Evolutionary conservation across 2,888 invertebrate genomes (phyloP), one percentile per base, ranked within the genome.

Genomic region (Petrophora chlorosata): DNA sequence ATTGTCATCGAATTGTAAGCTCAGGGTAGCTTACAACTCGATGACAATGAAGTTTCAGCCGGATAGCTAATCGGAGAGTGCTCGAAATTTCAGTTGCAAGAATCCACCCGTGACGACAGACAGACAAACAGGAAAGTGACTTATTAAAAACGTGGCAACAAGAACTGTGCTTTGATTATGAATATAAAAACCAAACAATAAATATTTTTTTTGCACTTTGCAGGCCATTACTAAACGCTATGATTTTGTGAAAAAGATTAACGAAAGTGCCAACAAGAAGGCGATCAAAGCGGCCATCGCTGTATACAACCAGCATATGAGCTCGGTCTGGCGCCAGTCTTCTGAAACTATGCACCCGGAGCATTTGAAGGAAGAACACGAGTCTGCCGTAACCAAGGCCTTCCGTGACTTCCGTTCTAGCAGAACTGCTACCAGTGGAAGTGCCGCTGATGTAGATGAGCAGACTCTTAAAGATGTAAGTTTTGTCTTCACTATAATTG

Each of bases 321-420:
- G 3, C 5, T 7, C 2, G 2, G 33, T 12, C 8, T 12, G 19
- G 33, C 3, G 9, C 19, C 10, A 8, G 9, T 16, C 10, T 0
- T 19, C n/a, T 5, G 5, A 33, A 8, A 19, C 19, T 14, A 4
- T 33, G 16, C 33, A 33, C 7, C 33, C 19, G 5, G 33, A 19
- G 1, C 19, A 33, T n/a, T n/a, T 33, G 16, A 1, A n/a, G 17
- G 1, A 19, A 2, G 33, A 33, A n/a, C 19, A 33, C 10, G 10
- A 33, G 5, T 5, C 17, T 7, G 33, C 3, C 97, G 5, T 98
- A 98, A 17, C 97, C 98, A 60, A 87, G 97, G 16, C 93, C 13
- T 3, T 98, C 97, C 97, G 96, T 95, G 22, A 95, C 97, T 73
- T 94, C 97, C 34, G 33, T 4, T 19, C 33, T n/a, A 4, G 19